These are phyloP conservation scores for Meandrina meandrites DNA, from an alignment of 92 coral and sea anemone genomes.

Conservation along the genomic window DNA sequence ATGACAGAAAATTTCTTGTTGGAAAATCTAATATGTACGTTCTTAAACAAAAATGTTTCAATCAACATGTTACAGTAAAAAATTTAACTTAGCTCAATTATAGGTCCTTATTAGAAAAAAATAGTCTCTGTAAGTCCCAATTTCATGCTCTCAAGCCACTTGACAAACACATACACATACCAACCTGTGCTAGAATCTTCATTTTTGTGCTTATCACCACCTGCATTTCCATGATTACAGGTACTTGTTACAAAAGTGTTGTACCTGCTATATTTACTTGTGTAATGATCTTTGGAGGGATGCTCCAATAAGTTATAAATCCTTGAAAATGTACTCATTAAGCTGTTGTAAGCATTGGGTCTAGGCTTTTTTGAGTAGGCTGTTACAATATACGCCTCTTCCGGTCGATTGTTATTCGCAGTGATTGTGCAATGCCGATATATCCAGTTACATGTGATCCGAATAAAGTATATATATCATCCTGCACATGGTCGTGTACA, in stretches of 20 bases:
- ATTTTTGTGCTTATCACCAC: not conserved
- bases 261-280: constrained; percentile 29
- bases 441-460: too few species aligned
- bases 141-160: not conserved
- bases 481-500: too few species aligned
- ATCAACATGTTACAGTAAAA: too few species aligned
- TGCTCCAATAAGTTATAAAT: constrained; percentile 69
- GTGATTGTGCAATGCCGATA: too few species aligned
- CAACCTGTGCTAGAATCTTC: constrained; percentile 1
- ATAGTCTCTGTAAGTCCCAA: not conserved
- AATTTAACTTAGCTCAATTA: not conserved
- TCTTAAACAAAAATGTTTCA: too few species aligned
- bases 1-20: too few species aligned
- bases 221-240: not conserved
- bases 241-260: not conserved
- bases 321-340: constrained; percentile 68
- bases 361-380: constrained; percentile 12
- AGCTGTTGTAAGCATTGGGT: not conserved
- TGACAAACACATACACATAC: not conserved
- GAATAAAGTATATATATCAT: too few species aligned
- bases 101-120: not conserved
- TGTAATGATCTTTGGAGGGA: constrained; percentile 30
- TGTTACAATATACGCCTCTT: too few species aligned
- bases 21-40: too few species aligned
- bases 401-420: too few species aligned